Evolutionary conservation across 2,797 vertebrate species (phyloP).

Genomic region (Harpagifer antarcticus): DNA sequence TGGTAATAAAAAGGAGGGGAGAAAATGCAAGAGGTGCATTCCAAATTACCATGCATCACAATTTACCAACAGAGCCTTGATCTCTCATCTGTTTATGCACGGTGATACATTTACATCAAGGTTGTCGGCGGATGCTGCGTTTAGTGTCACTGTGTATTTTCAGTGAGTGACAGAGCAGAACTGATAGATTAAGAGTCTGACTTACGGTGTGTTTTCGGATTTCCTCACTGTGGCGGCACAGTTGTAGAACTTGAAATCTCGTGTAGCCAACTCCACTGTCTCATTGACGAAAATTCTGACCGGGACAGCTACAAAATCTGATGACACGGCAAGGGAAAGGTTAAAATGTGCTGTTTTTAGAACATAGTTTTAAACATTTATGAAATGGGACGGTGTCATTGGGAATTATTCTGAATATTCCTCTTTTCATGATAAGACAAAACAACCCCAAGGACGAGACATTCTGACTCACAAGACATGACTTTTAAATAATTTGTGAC

Average conservation of each 20-base stretch:
- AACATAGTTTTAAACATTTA: background rate
- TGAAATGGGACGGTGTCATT: background rate
- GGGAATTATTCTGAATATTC: background rate
- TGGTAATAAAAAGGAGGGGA: slow-evolving; percentile 68
- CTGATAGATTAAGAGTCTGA: slow-evolving; percentile 70
- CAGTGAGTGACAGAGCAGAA: slow-evolving; percentile 69
- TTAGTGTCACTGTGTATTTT: slow-evolving; percentile 66
- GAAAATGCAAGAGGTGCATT: slow-evolving; percentile 79
- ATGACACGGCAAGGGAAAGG: slow-evolving; percentile 5
- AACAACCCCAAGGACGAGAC: background rate
- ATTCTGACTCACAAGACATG: slow-evolving; percentile 9
- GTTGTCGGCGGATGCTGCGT: slow-evolving; percentile 66
- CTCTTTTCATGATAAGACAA: background rate
- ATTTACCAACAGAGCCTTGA: slow-evolving; percentile 80
- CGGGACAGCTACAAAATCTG: slow-evolving; percentile 92
- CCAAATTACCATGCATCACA: slow-evolving; percentile 81
- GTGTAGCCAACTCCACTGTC: slow-evolving; percentile 87
- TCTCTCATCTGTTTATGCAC: slow-evolving; percentile 69
- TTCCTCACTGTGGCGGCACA: slow-evolving; percentile 92
- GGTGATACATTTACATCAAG: slow-evolving; percentile 78
- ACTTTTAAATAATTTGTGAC: slow-evolving; percentile 5
- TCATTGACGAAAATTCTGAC: slow-evolving; percentile 82
- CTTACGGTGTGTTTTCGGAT: slow-evolving; percentile 94
- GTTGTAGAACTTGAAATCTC: slow-evolving; percentile 94
- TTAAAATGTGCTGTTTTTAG: background rate